These are phyloP conservation scores for Aphidius colemani DNA, from an alignment of 2,888 invertebrate species.

Conservation along the genomic window DNA sequence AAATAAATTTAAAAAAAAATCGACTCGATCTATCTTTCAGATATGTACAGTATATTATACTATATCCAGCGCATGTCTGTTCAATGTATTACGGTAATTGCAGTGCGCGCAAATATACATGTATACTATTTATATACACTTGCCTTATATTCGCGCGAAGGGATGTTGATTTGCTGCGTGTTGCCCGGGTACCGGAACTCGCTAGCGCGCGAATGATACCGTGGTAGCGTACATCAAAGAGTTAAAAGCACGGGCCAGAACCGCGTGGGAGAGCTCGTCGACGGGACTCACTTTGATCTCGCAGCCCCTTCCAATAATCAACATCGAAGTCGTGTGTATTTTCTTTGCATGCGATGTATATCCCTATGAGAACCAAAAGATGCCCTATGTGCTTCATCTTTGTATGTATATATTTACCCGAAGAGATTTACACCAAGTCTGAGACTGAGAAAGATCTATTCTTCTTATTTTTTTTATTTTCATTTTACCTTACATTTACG, in stretches of 20 bases:
- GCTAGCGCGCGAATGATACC: conserved; percentile 18
- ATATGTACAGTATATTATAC: too few relatives aligned
- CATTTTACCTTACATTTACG: neutral
- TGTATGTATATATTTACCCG: conserved; percentile 25
- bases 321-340: conserved; percentile 18
- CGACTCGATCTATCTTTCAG: conserved; percentile 10
- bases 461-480: conserved; percentile 15
- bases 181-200: conserved; percentile 31
- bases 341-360: neutral
- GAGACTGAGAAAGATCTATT: conserved; percentile 30
- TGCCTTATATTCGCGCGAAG: conserved; percentile 28
- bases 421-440: conserved; percentile 27
- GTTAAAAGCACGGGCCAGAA: conserved; percentile 23
- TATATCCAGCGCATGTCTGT: conserved; percentile 36
- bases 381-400: neutral
- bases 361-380: conserved; percentile 23
- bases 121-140: conserved; percentile 6
- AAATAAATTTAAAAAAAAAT: conserved; percentile 12
- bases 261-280: conserved; percentile 53
- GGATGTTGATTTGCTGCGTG: conserved; percentile 37
- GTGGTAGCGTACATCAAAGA: conserved; percentile 19
- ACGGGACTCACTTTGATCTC: conserved; percentile 16
- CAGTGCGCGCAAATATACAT: conserved; percentile 36
- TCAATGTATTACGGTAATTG: conserved; percentile 53
- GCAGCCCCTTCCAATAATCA: too few relatives aligned